These are phyloP conservation scores for Halcyon smyrnensis DNA, from an alignment of 2,797 vertebrate species.

Conservation along the genomic window DNA sequence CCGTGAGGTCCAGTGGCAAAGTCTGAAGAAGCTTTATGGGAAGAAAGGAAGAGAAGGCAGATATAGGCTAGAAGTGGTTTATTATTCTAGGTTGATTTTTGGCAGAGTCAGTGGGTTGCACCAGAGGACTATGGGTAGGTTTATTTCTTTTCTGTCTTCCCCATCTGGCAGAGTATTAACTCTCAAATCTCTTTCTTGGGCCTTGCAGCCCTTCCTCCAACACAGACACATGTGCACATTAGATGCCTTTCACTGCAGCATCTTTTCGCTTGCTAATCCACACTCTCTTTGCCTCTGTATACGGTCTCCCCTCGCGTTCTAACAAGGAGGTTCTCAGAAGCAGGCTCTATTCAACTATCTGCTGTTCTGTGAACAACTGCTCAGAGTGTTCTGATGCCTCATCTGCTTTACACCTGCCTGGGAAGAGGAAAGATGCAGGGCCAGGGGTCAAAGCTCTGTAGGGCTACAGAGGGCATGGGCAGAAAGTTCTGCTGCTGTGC, in stretches of 20 bases:
- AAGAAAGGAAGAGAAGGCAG: background rate
- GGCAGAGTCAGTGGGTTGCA: background rate
- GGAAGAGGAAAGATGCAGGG: background rate
- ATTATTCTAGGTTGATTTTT: background rate
- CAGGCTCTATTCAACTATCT: background rate
- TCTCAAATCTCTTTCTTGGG: background rate
- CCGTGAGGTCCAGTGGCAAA: background rate
- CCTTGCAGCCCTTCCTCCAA: background rate
- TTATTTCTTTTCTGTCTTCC: background rate
- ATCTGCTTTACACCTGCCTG: background rate
- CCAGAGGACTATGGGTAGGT: background rate
- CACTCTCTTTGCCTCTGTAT: background rate
- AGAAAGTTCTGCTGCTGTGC: background rate
- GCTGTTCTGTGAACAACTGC: background rate
- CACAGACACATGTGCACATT: background rate
- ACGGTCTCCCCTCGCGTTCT: background rate
- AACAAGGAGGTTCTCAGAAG: background rate
- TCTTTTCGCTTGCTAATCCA: background rate
- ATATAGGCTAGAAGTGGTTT: background rate
- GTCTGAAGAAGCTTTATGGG: background rate
- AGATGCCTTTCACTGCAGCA: background rate
- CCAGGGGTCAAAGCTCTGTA: background rate
- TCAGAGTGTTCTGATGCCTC: background rate
- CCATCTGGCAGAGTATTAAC: background rate
- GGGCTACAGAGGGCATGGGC: background rate